A percentile compares a stretch with the other conserved stretches of the same genome.
Evolutionary conservation across 2,888 invertebrate species (phyloP).

Genomic region (Chaetoderma sp.): DNA sequence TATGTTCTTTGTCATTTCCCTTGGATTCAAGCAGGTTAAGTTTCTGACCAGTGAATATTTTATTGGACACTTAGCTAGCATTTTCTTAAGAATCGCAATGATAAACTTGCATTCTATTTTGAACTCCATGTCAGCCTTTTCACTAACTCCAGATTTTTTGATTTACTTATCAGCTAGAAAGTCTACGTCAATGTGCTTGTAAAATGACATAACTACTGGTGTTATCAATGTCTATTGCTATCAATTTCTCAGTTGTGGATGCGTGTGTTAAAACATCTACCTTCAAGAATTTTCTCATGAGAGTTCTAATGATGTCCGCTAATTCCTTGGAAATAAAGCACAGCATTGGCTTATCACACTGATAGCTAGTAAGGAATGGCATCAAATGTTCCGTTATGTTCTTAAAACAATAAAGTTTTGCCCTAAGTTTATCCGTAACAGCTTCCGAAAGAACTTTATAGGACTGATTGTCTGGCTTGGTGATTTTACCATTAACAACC

Average conservation of each 20-base stretch:
- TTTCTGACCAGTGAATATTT: no score
- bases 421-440: background rate
- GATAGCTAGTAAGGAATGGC: slow-evolving; percentile 6
- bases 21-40: background rate
- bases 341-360: slow-evolving; percentile 11
- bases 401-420: slow-evolving; percentile 2
- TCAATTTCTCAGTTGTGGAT: background rate
- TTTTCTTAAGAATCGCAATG: no score
- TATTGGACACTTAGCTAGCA: no score
- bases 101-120: no score
- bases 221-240: background rate
- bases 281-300: slow-evolving; percentile 2
- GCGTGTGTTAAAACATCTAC: background rate
- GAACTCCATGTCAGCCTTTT: no score
- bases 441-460: background rate
- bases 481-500: background rate
- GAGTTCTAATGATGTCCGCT: background rate
- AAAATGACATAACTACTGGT: background rate
- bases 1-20: background rate
- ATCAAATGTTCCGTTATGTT: background rate
- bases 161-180: background rate
- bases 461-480: background rate
- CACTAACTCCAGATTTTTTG: no score
- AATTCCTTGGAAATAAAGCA: background rate
- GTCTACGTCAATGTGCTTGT: background rate